Conservation (phyloP, 2,888 invertebrate species). For the Gastrophysa polygoni region DNA sequence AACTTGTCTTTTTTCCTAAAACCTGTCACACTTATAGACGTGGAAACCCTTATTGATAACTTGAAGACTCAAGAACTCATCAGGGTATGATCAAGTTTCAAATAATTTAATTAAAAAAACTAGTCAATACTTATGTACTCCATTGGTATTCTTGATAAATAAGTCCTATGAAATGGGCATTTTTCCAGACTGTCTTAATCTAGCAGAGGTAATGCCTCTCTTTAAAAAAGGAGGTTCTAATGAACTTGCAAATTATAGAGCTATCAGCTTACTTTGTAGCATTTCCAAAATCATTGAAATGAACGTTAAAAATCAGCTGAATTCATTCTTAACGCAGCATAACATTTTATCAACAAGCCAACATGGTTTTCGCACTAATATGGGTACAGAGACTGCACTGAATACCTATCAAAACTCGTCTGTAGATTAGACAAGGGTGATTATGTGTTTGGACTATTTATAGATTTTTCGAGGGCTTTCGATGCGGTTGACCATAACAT, state of each 20-base stretch:
- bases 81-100: neutral
- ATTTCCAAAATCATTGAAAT: neutral
- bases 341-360: neutral
- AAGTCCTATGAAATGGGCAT: neutral
- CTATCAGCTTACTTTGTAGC: neutral
- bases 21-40: neutral
- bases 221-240: neutral
- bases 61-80: neutral
- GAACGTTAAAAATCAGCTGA: neutral
- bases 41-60: neutral
- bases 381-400: conserved; percentile 1
- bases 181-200: neutral
- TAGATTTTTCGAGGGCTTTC: neutral
- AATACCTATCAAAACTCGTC: conserved; percentile 6
- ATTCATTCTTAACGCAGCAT: neutral
- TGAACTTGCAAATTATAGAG: neutral
- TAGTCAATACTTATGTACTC: neutral
- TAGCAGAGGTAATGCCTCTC: neutral
- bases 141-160: neutral
- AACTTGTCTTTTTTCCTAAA: neutral
- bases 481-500: neutral
- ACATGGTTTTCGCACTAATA: neutral
- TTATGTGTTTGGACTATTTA: conserved; percentile 5
- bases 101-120: neutral
- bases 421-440: conserved; percentile 7